Base-by-base conservation (phyloP, 2,888 invertebrate species). In the Netelia fuscicornis region DNA sequence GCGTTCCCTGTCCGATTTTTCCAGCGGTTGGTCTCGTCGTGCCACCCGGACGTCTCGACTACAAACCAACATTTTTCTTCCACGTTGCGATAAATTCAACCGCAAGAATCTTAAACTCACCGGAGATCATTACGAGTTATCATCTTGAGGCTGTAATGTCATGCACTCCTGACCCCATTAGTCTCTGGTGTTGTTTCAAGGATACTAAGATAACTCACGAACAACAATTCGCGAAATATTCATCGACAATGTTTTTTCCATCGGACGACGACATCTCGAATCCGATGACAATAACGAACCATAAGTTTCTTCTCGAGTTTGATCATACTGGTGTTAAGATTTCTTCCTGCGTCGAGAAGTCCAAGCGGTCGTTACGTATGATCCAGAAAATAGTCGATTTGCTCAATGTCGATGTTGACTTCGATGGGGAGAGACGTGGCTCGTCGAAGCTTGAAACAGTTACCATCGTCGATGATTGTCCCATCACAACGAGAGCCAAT, bases 221-320 rank as follows among this genome's bases (percentile, higher is more conserved):
- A 54, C 70, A 72, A n/a, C 67, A 10, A 0, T 44, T 25, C 11
- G 60, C 13, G n/a, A 77, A 60, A 30, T 52, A 17, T 64, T 72
- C 81, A 1, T 70, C 79, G n/a, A 52, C 67, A 44, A 81, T 78
- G 64, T 80, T 74, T 37, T 54, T 78, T 30, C 62, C 83, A 8
- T 54, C 82, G 30, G 72, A 68, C 6, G 77, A 68, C 17, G 48
- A 13, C 10, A 37, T 52, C 25, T 64, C 78, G n/a, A 52, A 48
- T 1, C 37, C 58, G 0, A 11, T 58, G 11, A 67, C 58, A 52
- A 86, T 90, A 44, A 86, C 84, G n/a, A 77, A 82, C 56, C 88
- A 90, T 2, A 86, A 80, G 11, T 90, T 91, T 70, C 91, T 91
- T 54, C 86, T 92, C 30, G 88, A 85, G 23, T 92, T 91, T 85